Evolutionary conservation across 92 coral and sea anemone species (phyloP), one percentile per base, ranked within the genome.

Genomic region (Chrysogorgia sp.): DNA sequence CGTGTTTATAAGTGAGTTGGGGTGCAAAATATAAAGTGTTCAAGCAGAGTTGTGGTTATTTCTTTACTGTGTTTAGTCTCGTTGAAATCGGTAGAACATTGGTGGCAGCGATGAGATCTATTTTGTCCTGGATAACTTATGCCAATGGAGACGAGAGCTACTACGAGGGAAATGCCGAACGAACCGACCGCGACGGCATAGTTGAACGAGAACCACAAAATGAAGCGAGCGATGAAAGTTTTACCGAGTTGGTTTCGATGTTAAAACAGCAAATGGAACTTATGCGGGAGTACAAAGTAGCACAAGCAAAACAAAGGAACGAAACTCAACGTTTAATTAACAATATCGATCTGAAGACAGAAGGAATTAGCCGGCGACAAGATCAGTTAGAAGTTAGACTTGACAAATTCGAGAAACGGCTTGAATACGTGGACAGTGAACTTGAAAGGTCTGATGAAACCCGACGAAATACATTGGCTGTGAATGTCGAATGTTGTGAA

Each of bases 51-150:
- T n/a, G n/a, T n/a, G n/a, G n/a, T n/a, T n/a, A n/a, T n/a, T n/a
- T n/a, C n/a, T n/a, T n/a, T n/a, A n/a, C n/a, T n/a, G n/a, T n/a
- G n/a, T n/a, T n/a, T n/a, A n/a, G n/a, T n/a, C n/a, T n/a, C n/a
- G n/a, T n/a, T n/a, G n/a, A n/a, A n/a, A n/a, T 37, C 35, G 74
- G 74, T 52, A 66, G 28, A 37, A 66, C 74, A 66, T 66, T 66
- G 74, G 74, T 66, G 74, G 74, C 74, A 66, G 74, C 35, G 74
- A 52, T 66, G 74, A 52, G 74, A 66, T 66, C 21, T 2, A 9
- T 35, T 66, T n/a, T n/a, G n/a, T n/a, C n/a, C n/a, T n/a, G n/a
- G n/a, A 37, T 4, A 35, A 7, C 33, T 10, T 10, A 31, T 63
- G 70, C 70, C 70, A 15, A 63, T 63, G 59, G 26, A 17, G 31